Evolutionary conservation across 2,113 vertebrate genomes (phyloP).

Genomic region (Edolisoma coerulescens): DNA sequence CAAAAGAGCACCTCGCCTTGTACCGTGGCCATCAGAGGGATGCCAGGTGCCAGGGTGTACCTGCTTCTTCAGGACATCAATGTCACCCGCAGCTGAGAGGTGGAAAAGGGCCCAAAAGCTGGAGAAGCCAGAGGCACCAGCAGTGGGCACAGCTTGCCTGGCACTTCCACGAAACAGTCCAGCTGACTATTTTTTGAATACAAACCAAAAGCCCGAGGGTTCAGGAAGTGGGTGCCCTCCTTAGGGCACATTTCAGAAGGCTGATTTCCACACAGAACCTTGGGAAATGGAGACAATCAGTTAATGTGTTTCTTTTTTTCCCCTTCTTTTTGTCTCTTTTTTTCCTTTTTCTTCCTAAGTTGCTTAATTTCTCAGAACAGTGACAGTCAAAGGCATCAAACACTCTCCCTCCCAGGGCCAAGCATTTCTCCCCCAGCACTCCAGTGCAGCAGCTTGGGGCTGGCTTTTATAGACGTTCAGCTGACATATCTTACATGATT

Average conservation of each 20-base stretch:
- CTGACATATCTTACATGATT: background rate
- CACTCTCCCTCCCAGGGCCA: background rate
- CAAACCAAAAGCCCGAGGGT: background rate
- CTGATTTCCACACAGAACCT: background rate
- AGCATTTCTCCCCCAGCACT: background rate
- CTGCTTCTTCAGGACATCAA: background rate
- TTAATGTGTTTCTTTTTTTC: background rate
- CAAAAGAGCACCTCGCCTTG: accelerated
- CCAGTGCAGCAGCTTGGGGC: background rate
- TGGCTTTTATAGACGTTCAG: background rate
- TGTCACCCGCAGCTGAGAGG: background rate
- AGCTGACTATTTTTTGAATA: background rate
- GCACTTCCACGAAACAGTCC: accelerated
- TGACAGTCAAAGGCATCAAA: background rate
- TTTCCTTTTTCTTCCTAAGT: background rate
- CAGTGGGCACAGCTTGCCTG: background rate
- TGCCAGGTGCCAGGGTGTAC: background rate
- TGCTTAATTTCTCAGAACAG: background rate
- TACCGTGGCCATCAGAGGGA: accelerated
- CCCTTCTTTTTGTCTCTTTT: background rate
- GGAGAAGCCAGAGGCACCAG: background rate
- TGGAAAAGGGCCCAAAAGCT: background rate
- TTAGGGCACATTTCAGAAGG: background rate
- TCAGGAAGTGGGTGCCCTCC: background rate
- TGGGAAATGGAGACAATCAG: background rate